Percentiles rank a stretch among this genome's conserved stretches.
Evolutionary conservation across 1,140 invertebrate genomes (phyloP).

Genomic region (Subanguina moxae): DNA sequence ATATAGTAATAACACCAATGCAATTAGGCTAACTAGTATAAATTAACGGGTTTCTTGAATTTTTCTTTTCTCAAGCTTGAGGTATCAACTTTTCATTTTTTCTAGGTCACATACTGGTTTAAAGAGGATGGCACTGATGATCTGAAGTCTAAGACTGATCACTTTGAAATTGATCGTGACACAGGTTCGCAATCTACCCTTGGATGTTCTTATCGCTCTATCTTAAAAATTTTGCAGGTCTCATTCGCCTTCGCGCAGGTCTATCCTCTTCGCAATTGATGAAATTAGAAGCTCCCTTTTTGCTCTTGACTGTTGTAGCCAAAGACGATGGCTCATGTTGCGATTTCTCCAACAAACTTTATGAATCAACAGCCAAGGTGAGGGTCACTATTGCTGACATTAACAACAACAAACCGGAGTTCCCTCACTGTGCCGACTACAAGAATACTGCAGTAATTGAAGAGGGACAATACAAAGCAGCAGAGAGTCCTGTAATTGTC

Average conservation of each 20-base stretch:
- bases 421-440: slow-evolving; percentile 46
- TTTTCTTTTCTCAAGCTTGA: no score
- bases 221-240: slow-evolving; percentile 40
- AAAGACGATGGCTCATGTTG: slow-evolving; percentile 56
- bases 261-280: slow-evolving; percentile 35
- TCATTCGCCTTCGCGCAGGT: slow-evolving; percentile 44
- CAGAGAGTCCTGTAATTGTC: slow-evolving; percentile 25
- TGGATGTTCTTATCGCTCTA: neutral
- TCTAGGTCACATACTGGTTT: slow-evolving; percentile 37
- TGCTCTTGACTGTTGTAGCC: slow-evolving; percentile 50
- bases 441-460: slow-evolving; percentile 36
- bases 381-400: slow-evolving; percentile 48
- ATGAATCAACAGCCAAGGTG: slow-evolving; percentile 35
- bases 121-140: slow-evolving; percentile 33
- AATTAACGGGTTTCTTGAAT: no score
- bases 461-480: slow-evolving; percentile 46
- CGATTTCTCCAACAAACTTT: neutral
- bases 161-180: slow-evolving; percentile 54
- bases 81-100: no score
- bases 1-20: no score
- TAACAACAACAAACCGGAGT: slow-evolving; percentile 54
- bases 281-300: slow-evolving; percentile 34
- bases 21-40: no score
- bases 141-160: slow-evolving; percentile 14
- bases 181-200: slow-evolving; percentile 35